Conservation (phyloP, 2,888 invertebrate species). For the Eristalis arbustorum region DNA sequence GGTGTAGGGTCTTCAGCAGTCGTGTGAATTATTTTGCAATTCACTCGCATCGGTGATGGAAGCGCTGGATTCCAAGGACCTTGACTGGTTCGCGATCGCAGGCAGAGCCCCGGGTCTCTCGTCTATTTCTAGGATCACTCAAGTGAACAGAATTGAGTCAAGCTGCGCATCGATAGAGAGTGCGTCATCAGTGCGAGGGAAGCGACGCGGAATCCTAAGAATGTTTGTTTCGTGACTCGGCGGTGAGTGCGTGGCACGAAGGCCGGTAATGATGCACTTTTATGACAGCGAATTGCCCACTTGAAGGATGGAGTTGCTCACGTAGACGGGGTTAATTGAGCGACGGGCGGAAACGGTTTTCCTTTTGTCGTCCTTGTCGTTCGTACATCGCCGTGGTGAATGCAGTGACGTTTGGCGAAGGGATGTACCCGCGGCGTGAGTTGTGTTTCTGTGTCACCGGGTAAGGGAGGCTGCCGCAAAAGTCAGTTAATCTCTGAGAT, state of each 20-base stretch:
- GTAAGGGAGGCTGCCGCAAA: not conserved
- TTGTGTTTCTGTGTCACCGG: not conserved
- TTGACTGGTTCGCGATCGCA: slow-evolving; percentile 5
- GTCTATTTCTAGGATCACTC: slow-evolving; percentile 50
- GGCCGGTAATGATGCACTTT: slow-evolving; percentile 16
- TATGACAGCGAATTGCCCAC: slow-evolving; percentile 10
- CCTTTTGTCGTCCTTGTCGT: not conserved
- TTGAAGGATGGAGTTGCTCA: not conserved
- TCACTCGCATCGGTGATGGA: slow-evolving; percentile 57
- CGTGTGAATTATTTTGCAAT: slow-evolving; percentile 69
- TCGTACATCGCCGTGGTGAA: not conserved
- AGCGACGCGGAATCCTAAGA: slow-evolving; percentile 30
- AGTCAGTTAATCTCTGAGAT: too few species aligned
- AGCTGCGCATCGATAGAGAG: slow-evolving; percentile 1
- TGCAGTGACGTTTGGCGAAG: not conserved
- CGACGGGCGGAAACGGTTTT: not conserved
- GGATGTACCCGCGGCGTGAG: not conserved
- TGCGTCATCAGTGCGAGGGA: slow-evolving; percentile 41
- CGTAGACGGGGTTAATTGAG: not conserved
- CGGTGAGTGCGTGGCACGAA: not conserved
- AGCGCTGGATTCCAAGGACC: slow-evolving; percentile 61
- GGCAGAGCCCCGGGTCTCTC: not conserved
- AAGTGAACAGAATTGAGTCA: slow-evolving; percentile 33
- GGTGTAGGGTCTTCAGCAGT: slow-evolving; percentile 58
- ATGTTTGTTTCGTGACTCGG: slow-evolving; percentile 11